Conservation (phyloP, 2,888 invertebrate genomes). For the Lapara coniferarum region DNA sequence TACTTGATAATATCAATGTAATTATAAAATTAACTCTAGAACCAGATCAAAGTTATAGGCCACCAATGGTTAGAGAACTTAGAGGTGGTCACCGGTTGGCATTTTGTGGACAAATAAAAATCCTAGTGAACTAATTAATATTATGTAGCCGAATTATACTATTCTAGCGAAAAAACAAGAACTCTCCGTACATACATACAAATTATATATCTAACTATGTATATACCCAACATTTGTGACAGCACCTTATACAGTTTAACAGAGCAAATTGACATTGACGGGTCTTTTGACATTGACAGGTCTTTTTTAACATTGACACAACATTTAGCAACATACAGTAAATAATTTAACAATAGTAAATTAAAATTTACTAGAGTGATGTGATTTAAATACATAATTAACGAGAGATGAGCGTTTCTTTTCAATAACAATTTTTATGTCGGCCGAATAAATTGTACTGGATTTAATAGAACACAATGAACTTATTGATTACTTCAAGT, state of each 20-base stretch:
- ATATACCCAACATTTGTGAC: slow-evolving; percentile 14
- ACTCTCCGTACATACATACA: slow-evolving; percentile 6
- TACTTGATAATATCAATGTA: too few species aligned
- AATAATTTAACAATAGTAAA: neutral
- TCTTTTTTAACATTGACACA: slow-evolving; percentile 16
- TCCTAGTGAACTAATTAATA: neutral
- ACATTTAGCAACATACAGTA: neutral
- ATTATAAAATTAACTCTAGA: too few species aligned
- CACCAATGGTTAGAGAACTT: too few species aligned
- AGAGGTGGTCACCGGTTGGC: too few species aligned
- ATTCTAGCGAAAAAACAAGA: too few species aligned
- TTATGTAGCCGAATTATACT: neutral
- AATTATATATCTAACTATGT: neutral
- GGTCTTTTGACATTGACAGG: slow-evolving; percentile 18
- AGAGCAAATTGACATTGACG: slow-evolving; percentile 13
- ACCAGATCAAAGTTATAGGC: too few species aligned
- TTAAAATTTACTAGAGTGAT: too few species aligned
- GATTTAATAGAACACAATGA: neutral
- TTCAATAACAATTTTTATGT: too few species aligned
- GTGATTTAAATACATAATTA: neutral
- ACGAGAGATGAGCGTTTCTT: neutral
- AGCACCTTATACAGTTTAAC: slow-evolving; percentile 11
- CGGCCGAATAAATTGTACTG: neutral
- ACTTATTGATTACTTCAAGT: neutral
- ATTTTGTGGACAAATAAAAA: too few species aligned